Conservation (phyloP, 2,888 invertebrate species). For the Hybos culiciformis region DNA sequence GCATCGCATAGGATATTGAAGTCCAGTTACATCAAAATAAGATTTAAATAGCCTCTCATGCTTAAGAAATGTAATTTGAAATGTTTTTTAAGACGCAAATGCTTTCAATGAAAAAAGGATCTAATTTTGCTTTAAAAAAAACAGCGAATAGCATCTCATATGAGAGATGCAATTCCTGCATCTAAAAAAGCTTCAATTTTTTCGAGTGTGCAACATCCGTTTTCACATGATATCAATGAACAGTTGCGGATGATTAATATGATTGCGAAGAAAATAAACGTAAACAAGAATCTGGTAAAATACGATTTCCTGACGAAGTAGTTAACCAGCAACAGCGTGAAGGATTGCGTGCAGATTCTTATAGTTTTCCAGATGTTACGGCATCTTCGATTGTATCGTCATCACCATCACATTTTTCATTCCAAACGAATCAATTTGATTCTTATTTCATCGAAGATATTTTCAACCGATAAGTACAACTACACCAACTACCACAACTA, state of each 20-base stretch:
- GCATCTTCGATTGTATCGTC: neutral
- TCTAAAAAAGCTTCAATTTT: too few relatives aligned
- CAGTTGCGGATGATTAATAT: constrained; percentile 13
- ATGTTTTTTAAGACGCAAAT: too few relatives aligned
- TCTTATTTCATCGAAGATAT: neutral
- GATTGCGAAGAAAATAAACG: constrained; percentile 13
- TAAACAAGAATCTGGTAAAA: constrained; percentile 2
- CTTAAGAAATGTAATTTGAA: too few relatives aligned
- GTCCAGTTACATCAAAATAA: too few relatives aligned
- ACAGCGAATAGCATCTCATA: too few relatives aligned
- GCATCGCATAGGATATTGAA: too few relatives aligned
- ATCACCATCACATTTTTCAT: neutral
- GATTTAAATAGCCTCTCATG: too few relatives aligned
- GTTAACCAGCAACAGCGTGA: neutral
- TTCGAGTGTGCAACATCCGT: too few relatives aligned
- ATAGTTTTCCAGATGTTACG: constrained; percentile 12
- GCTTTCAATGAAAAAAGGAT: too few relatives aligned
- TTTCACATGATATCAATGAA: constrained; percentile 12
- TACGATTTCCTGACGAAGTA: constrained; percentile 8
- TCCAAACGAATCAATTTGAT: neutral
- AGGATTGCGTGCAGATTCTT: constrained; percentile 2
- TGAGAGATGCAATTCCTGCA: too few relatives aligned
- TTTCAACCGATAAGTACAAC: constrained; percentile 1
- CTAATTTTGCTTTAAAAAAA: too few relatives aligned
- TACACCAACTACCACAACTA: neutral